Percentiles rank a stretch among this genome's conserved stretches.
Evolutionary conservation across 2,888 invertebrate genomes (phyloP).

Genomic region (Isoperla grammatica): DNA sequence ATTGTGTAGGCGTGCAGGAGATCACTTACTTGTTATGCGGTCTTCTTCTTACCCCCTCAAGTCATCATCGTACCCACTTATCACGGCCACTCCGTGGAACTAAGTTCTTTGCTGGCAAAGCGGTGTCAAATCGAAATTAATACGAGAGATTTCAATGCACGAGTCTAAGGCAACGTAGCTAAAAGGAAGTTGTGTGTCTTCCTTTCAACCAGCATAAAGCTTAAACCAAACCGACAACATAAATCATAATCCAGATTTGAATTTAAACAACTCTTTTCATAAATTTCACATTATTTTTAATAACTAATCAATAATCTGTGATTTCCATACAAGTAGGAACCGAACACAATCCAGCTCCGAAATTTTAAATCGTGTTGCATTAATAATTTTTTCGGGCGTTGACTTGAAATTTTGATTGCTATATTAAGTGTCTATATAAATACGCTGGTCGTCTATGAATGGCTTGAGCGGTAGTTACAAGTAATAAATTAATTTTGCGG

Average conservation of each 20-base stretch:
- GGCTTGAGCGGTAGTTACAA: background rate
- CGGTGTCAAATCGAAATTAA: no score
- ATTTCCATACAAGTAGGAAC: slow-evolving; percentile 12
- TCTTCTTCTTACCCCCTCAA: background rate
- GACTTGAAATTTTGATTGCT: slow-evolving; percentile 28
- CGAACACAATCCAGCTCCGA: background rate
- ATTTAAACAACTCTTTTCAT: background rate
- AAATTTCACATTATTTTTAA: slow-evolving; percentile 1
- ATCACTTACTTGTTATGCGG: background rate
- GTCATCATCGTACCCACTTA: no score
- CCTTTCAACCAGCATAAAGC: background rate
- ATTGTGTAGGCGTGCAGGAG: slow-evolving; percentile 5
- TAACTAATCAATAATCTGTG: slow-evolving; percentile 4
- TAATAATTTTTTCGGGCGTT: slow-evolving; percentile 12
- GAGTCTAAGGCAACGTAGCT: background rate
- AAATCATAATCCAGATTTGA: background rate
- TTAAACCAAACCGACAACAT: background rate
- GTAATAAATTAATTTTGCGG: slow-evolving; percentile 18
- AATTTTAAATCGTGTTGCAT: slow-evolving; percentile 8
- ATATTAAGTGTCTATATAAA: slow-evolving; percentile 13
- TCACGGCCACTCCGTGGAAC: no score
- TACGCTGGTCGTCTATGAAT: slow-evolving; percentile 10
- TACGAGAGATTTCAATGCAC: slow-evolving; percentile 4
- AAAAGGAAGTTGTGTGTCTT: background rate
- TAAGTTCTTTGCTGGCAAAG: no score